Base-by-base conservation (phyloP, 2,888 invertebrate species). In the Stomorhina lunata region DNA sequence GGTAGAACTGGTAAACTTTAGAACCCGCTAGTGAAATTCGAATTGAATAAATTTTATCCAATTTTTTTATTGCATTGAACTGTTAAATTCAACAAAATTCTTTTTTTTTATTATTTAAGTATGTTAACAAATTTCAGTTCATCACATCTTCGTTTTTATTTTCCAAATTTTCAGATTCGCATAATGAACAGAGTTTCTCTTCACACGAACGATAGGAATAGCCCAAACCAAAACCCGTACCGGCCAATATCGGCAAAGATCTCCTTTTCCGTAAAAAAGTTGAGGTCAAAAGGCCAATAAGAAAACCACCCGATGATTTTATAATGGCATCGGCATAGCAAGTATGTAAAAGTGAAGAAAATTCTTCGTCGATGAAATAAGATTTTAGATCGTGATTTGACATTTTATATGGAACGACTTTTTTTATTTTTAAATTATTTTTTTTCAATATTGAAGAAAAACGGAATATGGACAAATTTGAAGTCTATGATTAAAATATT, bases 321-420 rank as follows among this genome's bases (percentile, higher is more conserved):
- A 89, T 84, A 4, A 89, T 20, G 0, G 85, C 86, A 84, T 89
- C 87, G 4, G 86, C 77, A 32, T 82, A 50, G 40, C 89, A 89
- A 9, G 85, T 85, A 82, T 88, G 75, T 7, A 85, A 34, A 0
- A 73, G 25, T 4, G 79, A 76, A 2, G 78, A 79, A 27, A 87
- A 85, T 43, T 86, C 85, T n/a, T 88, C 87, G 76, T 85, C 84
- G 6, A 65, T 53, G 9, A 25, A 75, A 7, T 53, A 10, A 0
- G 17, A 2, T 5, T 12, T 43, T 10, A 12, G 9, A 20, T 12
- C 7, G 0, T 27, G 6, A 25, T 4, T n/a, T 7, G 45, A 32
- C 73, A 75, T 75, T 55, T 73, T 65, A 15, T n/a, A 29, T 3
- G n/a, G n/a, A 32, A n/a, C n/a, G n/a, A n/a, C n/a, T n/a, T n/a